A percentile compares a stretch with the other conserved stretches of the same genome.
Conservation (phyloP, 2,797 vertebrate species). For the Ibycter americanus region DNA sequence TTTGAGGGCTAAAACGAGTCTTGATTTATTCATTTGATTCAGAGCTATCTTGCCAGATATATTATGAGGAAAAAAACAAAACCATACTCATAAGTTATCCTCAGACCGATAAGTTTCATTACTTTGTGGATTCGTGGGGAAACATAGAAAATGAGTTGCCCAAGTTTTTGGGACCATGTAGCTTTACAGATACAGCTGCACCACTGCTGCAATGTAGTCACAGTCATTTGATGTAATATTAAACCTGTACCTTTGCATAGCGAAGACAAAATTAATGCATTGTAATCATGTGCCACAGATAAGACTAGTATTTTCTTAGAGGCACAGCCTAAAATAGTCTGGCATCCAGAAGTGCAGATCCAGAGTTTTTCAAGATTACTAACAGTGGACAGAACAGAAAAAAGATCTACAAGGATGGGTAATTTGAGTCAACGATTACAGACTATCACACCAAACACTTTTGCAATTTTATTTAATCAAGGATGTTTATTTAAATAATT, state of each 20-base stretch:
- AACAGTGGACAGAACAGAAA: neutral
- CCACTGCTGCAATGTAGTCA: neutral
- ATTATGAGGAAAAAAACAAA: neutral
- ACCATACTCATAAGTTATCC: neutral
- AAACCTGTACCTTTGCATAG: neutral
- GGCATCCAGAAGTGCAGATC: neutral
- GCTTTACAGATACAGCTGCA: neutral
- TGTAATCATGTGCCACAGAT: neutral
- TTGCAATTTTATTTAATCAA: neutral
- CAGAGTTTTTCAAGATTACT: neutral
- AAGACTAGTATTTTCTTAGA: neutral
- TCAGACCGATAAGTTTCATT: slow-evolving; percentile 1
- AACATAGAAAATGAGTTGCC: neutral
- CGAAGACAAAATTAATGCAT: neutral
- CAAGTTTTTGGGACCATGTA: neutral
- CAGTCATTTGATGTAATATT: neutral
- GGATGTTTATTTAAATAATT: neutral
- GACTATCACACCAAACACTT: neutral
- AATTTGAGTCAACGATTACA: neutral
- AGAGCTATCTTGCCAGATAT: neutral
- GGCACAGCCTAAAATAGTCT: neutral
- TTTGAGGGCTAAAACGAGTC: slow-evolving; percentile 1
- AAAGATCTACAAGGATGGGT: neutral
- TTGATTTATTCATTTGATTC: slow-evolving; percentile 33
- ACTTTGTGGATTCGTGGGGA: neutral